phyloP scores from a whole-genome alignment of 2,888 invertebrate genomes.

The Muscina levida region DNA sequence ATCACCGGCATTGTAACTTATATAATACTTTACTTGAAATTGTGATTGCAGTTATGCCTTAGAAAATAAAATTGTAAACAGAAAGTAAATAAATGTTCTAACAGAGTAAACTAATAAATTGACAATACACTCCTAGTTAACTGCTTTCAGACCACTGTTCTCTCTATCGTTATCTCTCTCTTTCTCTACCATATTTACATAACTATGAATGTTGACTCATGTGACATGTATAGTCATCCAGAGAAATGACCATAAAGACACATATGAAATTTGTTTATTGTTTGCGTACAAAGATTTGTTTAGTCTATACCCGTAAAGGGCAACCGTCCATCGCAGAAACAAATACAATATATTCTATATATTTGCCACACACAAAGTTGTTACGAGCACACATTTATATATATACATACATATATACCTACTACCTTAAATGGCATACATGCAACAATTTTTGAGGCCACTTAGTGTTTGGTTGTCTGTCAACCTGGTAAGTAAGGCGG shows the following conservation, averaged over 20 bases:
- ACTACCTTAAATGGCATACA: no score
- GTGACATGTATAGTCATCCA: neutral
- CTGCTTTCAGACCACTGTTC: neutral
- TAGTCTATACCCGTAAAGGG: no score
- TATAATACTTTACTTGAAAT: no score
- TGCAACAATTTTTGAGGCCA: no score
- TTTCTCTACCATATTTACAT: constrained; percentile 1
- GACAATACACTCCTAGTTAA: constrained; percentile 6
- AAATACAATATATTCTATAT: no score
- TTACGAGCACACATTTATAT: neutral
- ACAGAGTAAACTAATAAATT: no score
- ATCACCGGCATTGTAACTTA: no score
- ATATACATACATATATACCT: neutral
- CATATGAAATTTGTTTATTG: constrained; percentile 19
- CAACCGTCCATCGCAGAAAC: neutral
- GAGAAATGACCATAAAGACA: constrained; percentile 5
- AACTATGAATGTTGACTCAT: neutral
- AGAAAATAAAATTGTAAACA: no score
- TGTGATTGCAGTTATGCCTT: no score
- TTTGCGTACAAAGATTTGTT: constrained; percentile 26
- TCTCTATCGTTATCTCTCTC: no score
- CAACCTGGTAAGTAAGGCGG: no score
- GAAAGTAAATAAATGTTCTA: no score
- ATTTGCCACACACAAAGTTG: neutral
- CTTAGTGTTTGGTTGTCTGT: neutral